Conservation (phyloP, 2,797 vertebrate species). For the Lutjanus argentimaculatus region DNA sequence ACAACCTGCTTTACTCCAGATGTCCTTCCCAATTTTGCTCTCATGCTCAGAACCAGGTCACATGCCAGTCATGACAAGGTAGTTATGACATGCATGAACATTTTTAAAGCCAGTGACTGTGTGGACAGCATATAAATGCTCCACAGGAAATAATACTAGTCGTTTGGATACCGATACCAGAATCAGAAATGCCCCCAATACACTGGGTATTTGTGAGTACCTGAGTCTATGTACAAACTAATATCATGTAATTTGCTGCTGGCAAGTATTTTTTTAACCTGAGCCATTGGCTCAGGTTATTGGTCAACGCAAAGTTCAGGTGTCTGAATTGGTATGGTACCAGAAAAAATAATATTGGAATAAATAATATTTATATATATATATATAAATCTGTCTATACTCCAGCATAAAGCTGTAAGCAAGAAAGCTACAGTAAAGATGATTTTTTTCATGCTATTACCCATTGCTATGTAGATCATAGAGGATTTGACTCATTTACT, state of each 20-base stretch:
- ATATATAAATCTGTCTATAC: not conserved
- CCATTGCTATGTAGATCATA: not conserved
- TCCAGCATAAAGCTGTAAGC: not conserved
- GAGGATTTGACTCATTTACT: not conserved
- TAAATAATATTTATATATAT: too few species aligned
- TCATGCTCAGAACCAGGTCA: conserved; percentile 14
- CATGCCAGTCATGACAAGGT: not conserved
- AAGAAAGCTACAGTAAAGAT: not conserved
- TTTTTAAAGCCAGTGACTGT: conserved; percentile 33
- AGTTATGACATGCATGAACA: conserved; percentile 33
- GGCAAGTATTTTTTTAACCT: too few species aligned
- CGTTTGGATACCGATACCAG: too few species aligned
- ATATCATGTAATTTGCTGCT: too few species aligned
- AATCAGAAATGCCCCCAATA: too few species aligned
- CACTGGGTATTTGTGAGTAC: too few species aligned
- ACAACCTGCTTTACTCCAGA: conserved; percentile 4
- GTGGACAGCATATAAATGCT: conserved; percentile 9
- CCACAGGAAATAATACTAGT: not conserved
- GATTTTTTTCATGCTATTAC: not conserved
- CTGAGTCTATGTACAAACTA: too few species aligned
- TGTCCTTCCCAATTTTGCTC: not conserved
- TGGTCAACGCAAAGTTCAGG: too few species aligned
- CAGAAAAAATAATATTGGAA: too few species aligned
- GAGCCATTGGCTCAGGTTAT: too few species aligned
- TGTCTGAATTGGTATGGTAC: too few species aligned